Evolutionary conservation across 2,888 invertebrate species (phyloP), one percentile per base, ranked within the genome.

Genomic region (Ypsolopha sequella): DNA sequence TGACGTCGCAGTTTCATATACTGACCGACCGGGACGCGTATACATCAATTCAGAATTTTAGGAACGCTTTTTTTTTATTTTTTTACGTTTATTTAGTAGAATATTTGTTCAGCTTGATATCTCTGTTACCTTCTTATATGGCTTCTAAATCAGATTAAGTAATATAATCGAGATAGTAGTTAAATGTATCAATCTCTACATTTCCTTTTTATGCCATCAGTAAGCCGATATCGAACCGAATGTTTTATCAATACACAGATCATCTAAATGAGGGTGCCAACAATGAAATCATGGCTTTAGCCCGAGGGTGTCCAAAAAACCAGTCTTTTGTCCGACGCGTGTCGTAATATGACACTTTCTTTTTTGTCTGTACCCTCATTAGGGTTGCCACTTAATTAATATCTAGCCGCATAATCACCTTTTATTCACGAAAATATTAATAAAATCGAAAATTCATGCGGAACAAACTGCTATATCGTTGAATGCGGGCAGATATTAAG

Each of bases 311-410:
- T 71, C 68, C 61, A 65, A 54, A 60, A 70, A 72, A 68, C 63
- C 60, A 57, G 61, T 65, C 70, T 62, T 64, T 76, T 70, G 70
- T 70, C 60, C 59, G 72, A 60, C 73, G 74, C 74, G 75, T 74
- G 76, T 61, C 68, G 84, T 66, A 80, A 85, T 62, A 65, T 62
- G 77, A 84, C 72, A 76, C 84, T 52, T 36, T 41, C 10, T 11
- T n/a, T 11, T 33, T 11, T 67, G 62, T 60, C 56, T 58, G 63
- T 59, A 67, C 78, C 77, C 73, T 76, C 73, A 78, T 80, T 76
- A 75, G 64, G 70, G 65, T 65, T 66, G 65, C 61, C 59, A 63
- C 61, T 67, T 70, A 69, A 76, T 75, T 73, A 70, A 70, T 54
- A 50, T 41, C n/a, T 36, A 7, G 35, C 41, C 47, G 13, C 47